Percentiles rank a stretch among this genome's conserved stretches.
phyloP scores from a whole-genome alignment of 2,113 vertebrate genomes.

The Platichthys flesus region DNA sequence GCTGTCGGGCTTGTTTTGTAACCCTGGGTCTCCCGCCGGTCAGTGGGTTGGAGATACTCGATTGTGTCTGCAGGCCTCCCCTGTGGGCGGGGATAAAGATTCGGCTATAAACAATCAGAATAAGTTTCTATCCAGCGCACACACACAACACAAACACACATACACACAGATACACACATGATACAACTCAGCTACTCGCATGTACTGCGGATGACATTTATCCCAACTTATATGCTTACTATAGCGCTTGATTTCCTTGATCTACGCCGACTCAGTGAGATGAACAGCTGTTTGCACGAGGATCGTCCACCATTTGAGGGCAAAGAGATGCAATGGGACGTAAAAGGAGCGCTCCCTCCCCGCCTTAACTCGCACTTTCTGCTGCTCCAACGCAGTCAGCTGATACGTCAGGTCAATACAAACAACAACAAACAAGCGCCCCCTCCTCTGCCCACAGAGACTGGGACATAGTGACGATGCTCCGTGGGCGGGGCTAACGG shows the following conservation, averaged over 20 bases:
- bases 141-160: not conserved
- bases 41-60: no score
- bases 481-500: conserved; percentile 33
- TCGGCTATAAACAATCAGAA: not conserved
- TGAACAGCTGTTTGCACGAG: not conserved
- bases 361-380: conserved; percentile 53
- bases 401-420: conserved; percentile 61
- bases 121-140: conserved; percentile 21
- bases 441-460: not conserved
- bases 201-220: no score
- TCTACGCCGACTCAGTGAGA: not conserved
- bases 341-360: conserved; percentile 32
- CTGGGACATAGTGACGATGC: conserved; percentile 8
- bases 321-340: not conserved
- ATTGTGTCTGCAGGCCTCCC: not conserved
- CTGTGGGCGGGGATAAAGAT: not conserved
- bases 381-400: conserved; percentile 57
- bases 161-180: not conserved
- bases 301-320: not conserved
- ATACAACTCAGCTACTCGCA: no score
- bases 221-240: not conserved
- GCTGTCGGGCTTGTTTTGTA: conserved; percentile 52
- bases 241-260: not conserved
- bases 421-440: conserved; percentile 44
- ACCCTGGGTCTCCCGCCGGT: conserved; percentile 28